These are phyloP conservation scores for Lamprotornis superbus DNA, from an alignment of 2,113 vertebrate genomes.

Conservation along the genomic window DNA sequence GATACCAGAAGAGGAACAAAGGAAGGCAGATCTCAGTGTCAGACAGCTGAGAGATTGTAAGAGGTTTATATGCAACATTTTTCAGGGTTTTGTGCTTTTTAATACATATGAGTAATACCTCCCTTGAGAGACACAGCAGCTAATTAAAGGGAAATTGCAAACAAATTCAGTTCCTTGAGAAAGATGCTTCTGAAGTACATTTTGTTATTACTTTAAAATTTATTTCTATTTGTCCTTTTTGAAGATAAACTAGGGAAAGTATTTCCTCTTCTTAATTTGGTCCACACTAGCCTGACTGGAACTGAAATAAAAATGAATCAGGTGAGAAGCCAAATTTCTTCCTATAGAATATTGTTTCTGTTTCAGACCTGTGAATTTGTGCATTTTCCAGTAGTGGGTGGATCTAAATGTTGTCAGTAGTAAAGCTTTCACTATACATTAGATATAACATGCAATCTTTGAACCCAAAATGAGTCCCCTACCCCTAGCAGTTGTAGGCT, in stretches of 20 bases:
- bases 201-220: not conserved
- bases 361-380: not conserved
- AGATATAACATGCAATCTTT: not conserved
- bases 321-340: conserved; percentile 38
- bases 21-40: not conserved
- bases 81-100: not conserved
- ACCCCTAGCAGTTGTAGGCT: not conserved
- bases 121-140: not conserved
- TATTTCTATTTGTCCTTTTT: conserved; percentile 19
- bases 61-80: not conserved
- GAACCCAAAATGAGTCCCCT: not conserved
- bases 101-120: not conserved
- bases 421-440: not conserved
- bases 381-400: not conserved
- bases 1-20: not conserved
- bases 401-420: not conserved
- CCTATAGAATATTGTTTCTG: not conserved
- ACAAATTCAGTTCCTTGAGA: not conserved
- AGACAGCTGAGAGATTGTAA: not conserved
- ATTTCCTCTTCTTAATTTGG: conserved; percentile 58
- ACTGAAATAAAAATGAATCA: conserved; percentile 60
- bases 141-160: not conserved
- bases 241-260: conserved; percentile 66
- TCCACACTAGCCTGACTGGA: conserved; percentile 51
- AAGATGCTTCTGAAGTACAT: not conserved